Evolutionary conservation across 2,888 invertebrate species (phyloP), one percentile per base, ranked within the genome.

Genomic region (Drosophila longiperda): DNA sequence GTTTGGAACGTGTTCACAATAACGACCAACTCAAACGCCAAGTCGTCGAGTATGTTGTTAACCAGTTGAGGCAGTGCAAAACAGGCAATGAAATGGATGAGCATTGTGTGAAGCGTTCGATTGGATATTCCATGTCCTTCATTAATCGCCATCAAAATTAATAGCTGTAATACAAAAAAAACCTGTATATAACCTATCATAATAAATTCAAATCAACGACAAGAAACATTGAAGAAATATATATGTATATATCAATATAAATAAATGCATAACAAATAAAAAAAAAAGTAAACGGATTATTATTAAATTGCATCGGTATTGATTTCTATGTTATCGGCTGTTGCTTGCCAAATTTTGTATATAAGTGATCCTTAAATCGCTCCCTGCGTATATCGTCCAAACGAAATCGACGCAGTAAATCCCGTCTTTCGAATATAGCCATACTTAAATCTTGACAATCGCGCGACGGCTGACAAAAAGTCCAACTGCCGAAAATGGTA

Each of bases 401-500:
- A 2, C 70, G 83, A 54, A 90, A 90, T 1, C 91, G 88, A 3
- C 91, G 85, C 11, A 93, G 68, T 15, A 93, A 74, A 67, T 93
- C 93, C 1, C 91, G 85, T 61, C 90, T 91, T 3, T 87, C 90
- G 5, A 92, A 91, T 38, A 92, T 84, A 2, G 92, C 81, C 55
- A 91, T 82, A 4, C 88, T 85, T 26, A 92, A 80, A 33, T 93
- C 92, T 33, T 90, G 88, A 32, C 93, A 93, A 50, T 92, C 91
- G 15, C 89, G 91, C 0, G 93, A 91, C 0, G 92, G 91, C 29
- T 75, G 83, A 9, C 91, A 84, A 73, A 93, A 90, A 7, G 89
- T 91, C 93, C 93, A 93, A 11, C 91, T 86, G 5, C 93, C 93
- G 60, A 92, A 93, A 36, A 93, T 91, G 15, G 91, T 92, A 34